Conservation (phyloP, 2,888 invertebrate genomes). For the Xylophagus ater region DNA sequence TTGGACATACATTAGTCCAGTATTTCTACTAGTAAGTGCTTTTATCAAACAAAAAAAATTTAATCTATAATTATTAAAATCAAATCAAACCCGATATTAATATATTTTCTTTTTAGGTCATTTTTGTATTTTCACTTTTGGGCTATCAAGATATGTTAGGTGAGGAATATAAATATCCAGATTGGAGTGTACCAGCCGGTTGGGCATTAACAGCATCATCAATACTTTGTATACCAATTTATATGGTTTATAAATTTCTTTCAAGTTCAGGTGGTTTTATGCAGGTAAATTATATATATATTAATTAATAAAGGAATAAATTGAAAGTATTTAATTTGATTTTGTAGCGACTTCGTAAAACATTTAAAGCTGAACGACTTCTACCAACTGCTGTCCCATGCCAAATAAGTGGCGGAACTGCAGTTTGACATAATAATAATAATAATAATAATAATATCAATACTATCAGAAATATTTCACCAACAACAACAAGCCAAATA, state of each 20-base stretch:
- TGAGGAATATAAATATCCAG: constrained; percentile 60
- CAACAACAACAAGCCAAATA: constrained; percentile 19
- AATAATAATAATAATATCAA: constrained; percentile 23
- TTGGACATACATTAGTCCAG: constrained; percentile 80
- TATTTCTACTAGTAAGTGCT: constrained; percentile 60
- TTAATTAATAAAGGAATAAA: neutral
- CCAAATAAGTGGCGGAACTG: constrained; percentile 31
- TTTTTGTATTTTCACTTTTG: constrained; percentile 73
- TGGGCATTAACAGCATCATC: constrained; percentile 77
- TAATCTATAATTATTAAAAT: neutral
- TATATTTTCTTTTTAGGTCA: constrained; percentile 43
- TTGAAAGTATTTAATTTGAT: neutral
- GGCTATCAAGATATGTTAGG: constrained; percentile 72
- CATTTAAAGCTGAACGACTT: constrained; percentile 30
- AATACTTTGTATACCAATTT: constrained; percentile 72
- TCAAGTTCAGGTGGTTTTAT: constrained; percentile 52
- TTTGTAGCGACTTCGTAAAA: constrained; percentile 18
- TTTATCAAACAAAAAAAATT: neutral
- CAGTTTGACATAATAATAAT: constrained; percentile 37
- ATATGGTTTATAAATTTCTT: constrained; percentile 65
- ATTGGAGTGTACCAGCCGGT: constrained; percentile 71
- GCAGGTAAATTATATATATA: constrained; percentile 36
- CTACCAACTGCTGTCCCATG: constrained; percentile 35
- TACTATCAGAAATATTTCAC: constrained; percentile 18
- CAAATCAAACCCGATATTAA: neutral